Base-by-base conservation (phyloP, 2,113 vertebrate species). In the Bujurquina vittata region DNA sequence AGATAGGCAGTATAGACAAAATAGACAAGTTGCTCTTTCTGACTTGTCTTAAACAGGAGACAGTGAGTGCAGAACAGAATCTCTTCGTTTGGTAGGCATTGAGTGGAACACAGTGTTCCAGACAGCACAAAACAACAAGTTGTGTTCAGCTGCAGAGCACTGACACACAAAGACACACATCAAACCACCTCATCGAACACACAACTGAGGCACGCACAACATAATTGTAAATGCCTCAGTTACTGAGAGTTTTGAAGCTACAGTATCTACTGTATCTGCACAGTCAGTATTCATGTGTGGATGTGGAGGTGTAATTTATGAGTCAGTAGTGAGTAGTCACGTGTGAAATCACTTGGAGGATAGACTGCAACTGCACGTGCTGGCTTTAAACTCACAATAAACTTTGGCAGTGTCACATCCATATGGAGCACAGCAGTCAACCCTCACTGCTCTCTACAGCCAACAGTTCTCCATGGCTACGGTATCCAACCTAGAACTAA, bases 21-120 rank as follows among this genome's bases (percentile, higher is more conserved):
- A 69, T 2, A 35, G 35, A 29, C 22, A 0, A 0, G 65, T 31
- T 75, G 33, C 26, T 69, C 75, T 75, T 69, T 74, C 58, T 43
- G 37, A 69, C 43, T 61, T 29, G 54, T 9, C 77, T 67, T 29
- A 57, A 87, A 76, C 67, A 72, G 75, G 78, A 72, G 49, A 37
- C 58, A 62, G 60, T 69, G 80, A 77, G 80, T 18, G 83, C 72
- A 57, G 75, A 76, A 54, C 85, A 87, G 6, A 79, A 73, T 75
- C 81, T 83, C 29, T 80, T 75, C 56, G 14, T 81, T 76, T 82
- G 84, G 74, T 57, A 67, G 81, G 81, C 84, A 67, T 75, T 11
- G 76, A 87, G 82, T 17, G 76, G 89, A 88, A 85, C 80, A 87
- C 75, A 10, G 82, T 89, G 87, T 91, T 87, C 87, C 84, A 89